phyloP scores from a whole-genome alignment of 1,140 invertebrate genomes.

The Scylla paramamosain region DNA sequence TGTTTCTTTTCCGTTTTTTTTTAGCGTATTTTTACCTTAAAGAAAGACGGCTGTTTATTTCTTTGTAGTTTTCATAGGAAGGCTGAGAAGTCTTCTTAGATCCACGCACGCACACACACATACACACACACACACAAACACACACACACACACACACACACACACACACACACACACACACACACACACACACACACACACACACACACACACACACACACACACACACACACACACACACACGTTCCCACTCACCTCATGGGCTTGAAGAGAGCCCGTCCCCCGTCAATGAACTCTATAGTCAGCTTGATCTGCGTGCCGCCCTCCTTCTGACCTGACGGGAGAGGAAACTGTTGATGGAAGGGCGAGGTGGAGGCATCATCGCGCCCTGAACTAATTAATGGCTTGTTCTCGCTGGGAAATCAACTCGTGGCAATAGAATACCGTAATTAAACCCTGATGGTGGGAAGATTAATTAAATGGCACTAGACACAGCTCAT shows the following conservation, averaged over 20 bases:
- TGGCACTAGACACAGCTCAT: too few relatives aligned
- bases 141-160: background rate
- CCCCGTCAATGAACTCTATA: slow-evolving; percentile 93
- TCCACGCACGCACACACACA: too few relatives aligned
- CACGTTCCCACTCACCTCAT: slow-evolving; percentile 89
- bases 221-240: background rate
- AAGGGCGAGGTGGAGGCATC: background rate
- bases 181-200: background rate
- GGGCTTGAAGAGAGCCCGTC: slow-evolving; percentile 98
- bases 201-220: background rate
- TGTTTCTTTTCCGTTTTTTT: too few relatives aligned
- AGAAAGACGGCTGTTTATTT: too few relatives aligned
- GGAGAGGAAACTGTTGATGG: background rate
- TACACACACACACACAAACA: too few relatives aligned
- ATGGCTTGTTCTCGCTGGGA: background rate
- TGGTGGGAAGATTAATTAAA: too few relatives aligned
- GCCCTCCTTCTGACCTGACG: slow-evolving; percentile 92
- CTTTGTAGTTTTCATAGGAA: too few relatives aligned
- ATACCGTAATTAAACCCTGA: background rate
- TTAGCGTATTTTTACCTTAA: too few relatives aligned
- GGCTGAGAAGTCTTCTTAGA: too few relatives aligned
- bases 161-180: background rate
- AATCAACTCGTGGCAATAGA: background rate
- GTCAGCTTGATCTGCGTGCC: slow-evolving; percentile 98
- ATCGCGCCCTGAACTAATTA: background rate